Percentiles rank a stretch among this genome's conserved stretches.
phyloP scores from a whole-genome alignment of 53 echinoderm and acorn worm genomes.

The Henricia sp. region DNA sequence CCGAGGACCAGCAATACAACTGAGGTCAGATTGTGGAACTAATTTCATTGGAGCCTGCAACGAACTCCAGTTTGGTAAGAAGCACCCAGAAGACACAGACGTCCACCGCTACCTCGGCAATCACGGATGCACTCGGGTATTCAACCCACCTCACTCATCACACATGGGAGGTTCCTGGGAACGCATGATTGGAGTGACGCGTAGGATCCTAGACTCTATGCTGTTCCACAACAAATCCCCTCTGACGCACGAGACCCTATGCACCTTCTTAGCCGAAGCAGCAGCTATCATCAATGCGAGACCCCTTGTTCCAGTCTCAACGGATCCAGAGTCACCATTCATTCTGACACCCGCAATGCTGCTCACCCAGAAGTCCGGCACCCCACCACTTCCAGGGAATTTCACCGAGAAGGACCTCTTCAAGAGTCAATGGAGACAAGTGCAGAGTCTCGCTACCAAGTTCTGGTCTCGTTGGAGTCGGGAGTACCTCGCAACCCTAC shows the following conservation, averaged over 20 bases:
- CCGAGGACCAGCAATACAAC: slow-evolving; percentile 35
- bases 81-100: neutral
- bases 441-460: slow-evolving; percentile 41
- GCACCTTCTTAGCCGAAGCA: slow-evolving; percentile 62
- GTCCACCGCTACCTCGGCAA: neutral
- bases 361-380: slow-evolving; percentile 54
- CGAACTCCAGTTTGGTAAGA: slow-evolving; percentile 34
- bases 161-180: slow-evolving; percentile 52
- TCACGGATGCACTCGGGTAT: slow-evolving; percentile 27
- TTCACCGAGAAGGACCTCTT: slow-evolving; percentile 15
- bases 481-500: slow-evolving; percentile 40
- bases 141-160: slow-evolving; percentile 46
- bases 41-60: slow-evolving; percentile 69
- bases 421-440: slow-evolving; percentile 57
- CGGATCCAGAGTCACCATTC: slow-evolving; percentile 41
- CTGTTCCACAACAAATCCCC: slow-evolving; percentile 19
- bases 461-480: slow-evolving; percentile 56
- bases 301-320: slow-evolving; percentile 64
- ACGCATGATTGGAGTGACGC: slow-evolving; percentile 25
- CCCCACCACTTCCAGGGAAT: neutral
- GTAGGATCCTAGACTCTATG: slow-evolving; percentile 28
- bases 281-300: slow-evolving; percentile 62
- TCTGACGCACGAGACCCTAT: slow-evolving; percentile 54
- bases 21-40: slow-evolving; percentile 65
- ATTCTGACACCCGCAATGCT: slow-evolving; percentile 57